phyloP scores from a whole-genome alignment of 2,888 invertebrate genomes.

The Itoplectis maculator region DNA sequence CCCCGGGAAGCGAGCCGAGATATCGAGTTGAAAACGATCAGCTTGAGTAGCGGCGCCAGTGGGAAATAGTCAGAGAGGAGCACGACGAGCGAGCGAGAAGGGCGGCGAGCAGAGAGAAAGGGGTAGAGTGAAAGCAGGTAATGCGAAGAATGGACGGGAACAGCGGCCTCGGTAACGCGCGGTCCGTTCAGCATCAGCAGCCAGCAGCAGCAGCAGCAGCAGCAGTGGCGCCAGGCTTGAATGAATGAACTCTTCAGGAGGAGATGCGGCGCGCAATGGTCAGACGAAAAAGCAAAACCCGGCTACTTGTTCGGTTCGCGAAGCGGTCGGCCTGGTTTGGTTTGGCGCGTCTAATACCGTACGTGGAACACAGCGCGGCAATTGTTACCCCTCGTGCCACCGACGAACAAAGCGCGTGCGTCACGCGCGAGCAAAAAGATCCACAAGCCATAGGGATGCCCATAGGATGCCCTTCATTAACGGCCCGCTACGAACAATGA shows the following conservation, averaged over 20 bases:
- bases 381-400: constrained; percentile 49
- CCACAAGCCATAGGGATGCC: constrained; percentile 7
- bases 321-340: constrained; percentile 53
- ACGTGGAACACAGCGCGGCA: constrained; percentile 28
- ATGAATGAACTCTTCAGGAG: constrained; percentile 36
- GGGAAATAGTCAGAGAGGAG: not conserved
- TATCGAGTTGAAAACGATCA: constrained; percentile 48
- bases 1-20: constrained; percentile 17
- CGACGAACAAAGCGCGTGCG: constrained; percentile 33
- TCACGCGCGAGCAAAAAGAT: constrained; percentile 27
- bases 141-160: constrained; percentile 31
- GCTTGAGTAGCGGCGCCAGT: constrained; percentile 15
- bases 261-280: constrained; percentile 55
- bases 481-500: constrained; percentile 46
- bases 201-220: too few relatives aligned
- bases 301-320: constrained; percentile 21
- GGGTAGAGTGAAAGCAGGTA: constrained; percentile 15
- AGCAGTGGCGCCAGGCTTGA: constrained; percentile 23
- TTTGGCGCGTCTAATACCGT: constrained; percentile 49
- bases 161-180: constrained; percentile 9
- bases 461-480: constrained; percentile 34
- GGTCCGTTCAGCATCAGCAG: constrained; percentile 13
- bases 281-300: constrained; percentile 51
- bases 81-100: constrained; percentile 16
- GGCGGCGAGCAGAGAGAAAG: constrained; percentile 14